Evolutionary conservation across 1,140 invertebrate species (phyloP), one percentile per base, ranked within the genome.

Genomic region (Neodiprion virginianus): DNA sequence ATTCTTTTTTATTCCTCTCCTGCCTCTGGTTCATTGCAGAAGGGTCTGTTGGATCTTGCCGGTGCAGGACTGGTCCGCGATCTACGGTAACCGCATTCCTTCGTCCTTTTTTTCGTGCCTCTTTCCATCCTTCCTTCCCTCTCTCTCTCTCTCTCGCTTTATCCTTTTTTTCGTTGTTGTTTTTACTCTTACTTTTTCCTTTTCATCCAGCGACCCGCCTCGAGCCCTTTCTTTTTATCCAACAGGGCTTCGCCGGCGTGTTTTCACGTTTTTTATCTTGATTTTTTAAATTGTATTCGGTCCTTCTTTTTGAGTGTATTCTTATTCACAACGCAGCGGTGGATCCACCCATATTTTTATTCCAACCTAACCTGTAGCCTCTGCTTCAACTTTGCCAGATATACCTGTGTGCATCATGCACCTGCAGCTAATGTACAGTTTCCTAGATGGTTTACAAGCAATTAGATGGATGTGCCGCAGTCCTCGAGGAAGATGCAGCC

Each of bases 51-150:
- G 53, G 53, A 61, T 61, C 53, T 61, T 8, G 53, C 53, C 76
- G 77, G 76, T 76, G 74, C 17, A 23, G 48, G 48, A 23, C 23
- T 50, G 70, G 70, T 47, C 53, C 53, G 53, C 53, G 53, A 61
- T 61, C 53, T 61, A 61, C 53, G 53, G 53, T 61, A 61, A 61
- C 53, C 53, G 53, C 53, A 61, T 61, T 74, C 72, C 66, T 76
- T 71, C 69, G 12, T 10, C 40, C 21, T 68, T 17, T 72, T 17
- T 66, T 69, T 69, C 28, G 48, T 23, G 21, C 12, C 40, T 69
- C 47, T 67, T 50, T 69, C 40, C 8, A 65, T 67, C 53, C 67
- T 68, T 72, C 50, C 12, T 23, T 17, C 12, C 48, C 47, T 11
- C 48, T 8, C 47, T 70, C 50, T 67, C 66, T 21, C 17, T 21